Conservation (phyloP, 2,888 invertebrate species). For the Ellobium chinense region DNA sequence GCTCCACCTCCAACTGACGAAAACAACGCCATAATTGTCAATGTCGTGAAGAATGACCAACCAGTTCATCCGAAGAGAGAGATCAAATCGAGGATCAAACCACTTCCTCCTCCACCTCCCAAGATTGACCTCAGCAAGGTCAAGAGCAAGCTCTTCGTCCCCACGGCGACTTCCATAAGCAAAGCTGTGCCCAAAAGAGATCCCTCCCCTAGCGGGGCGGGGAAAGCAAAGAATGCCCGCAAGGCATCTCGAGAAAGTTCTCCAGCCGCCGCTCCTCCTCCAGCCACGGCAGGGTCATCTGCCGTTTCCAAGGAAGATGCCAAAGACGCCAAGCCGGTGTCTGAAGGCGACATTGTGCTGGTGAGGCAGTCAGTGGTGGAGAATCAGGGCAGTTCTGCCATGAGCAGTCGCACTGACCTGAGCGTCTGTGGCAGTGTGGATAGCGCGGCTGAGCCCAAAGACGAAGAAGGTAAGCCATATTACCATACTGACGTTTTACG, state of each 20-base stretch:
- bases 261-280: constrained; percentile 2
- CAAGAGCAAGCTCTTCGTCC: constrained; percentile 66
- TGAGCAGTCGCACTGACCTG: constrained; percentile 65
- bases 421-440: constrained; percentile 47
- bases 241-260: constrained; percentile 25
- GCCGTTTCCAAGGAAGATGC: background rate
- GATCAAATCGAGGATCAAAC: constrained; percentile 26
- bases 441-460: background rate
- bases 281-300: background rate
- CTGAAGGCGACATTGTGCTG: constrained; percentile 10
- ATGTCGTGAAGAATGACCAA: background rate
- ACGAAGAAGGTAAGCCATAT: background rate
- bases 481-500: background rate
- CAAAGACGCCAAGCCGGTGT: background rate
- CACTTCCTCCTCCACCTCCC: constrained; percentile 49
- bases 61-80: background rate
- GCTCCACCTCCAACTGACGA: background rate
- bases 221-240: background rate
- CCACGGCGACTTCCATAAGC: constrained; percentile 48
- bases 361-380: background rate
- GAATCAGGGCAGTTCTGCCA: constrained; percentile 53
- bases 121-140: constrained; percentile 72
- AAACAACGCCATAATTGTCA: background rate
- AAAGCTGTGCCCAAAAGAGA: constrained; percentile 40
- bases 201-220: constrained; percentile 28